A percentile compares a stretch with the other conserved stretches of the same genome.
These are phyloP conservation scores for Hippoglossus stenolepis DNA, from an alignment of 2,113 vertebrate genomes.

Conservation along the genomic window DNA sequence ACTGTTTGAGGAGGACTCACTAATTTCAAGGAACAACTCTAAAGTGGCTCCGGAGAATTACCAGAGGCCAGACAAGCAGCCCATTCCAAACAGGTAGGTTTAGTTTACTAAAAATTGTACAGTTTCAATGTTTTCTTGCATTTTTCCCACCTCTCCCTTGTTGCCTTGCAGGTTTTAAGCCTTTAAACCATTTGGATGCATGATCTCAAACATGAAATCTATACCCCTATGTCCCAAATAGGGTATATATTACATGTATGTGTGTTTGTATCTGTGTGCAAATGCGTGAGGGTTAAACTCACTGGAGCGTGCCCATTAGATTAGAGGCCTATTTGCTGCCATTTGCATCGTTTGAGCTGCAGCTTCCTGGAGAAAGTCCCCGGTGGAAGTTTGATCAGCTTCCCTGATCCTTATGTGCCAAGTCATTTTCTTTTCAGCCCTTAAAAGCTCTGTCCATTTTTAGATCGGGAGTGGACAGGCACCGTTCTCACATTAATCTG, in stretches of 20 bases:
- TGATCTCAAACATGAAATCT: background rate
- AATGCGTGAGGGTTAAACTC: conserved; percentile 24
- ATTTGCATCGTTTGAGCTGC: conserved; percentile 59
- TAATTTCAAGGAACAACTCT: too few relatives aligned
- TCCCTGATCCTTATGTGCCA: conserved; percentile 30
- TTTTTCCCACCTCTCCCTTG: too few relatives aligned
- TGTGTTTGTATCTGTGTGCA: background rate
- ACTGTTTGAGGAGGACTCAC: too few relatives aligned
- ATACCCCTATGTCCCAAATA: background rate
- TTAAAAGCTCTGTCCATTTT: conserved; percentile 30
- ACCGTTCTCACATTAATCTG: background rate
- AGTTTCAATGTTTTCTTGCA: too few relatives aligned
- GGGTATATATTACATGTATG: background rate
- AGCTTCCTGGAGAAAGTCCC: conserved; percentile 61
- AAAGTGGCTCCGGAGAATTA: too few relatives aligned
- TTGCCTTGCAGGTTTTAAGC: too few relatives aligned
- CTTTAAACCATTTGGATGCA: too few relatives aligned
- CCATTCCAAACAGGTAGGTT: too few relatives aligned
- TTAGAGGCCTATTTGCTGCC: conserved; percentile 37
- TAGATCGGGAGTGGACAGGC: conserved; percentile 1
- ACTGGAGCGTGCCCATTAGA: conserved; percentile 16
- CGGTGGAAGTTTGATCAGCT: conserved; percentile 42
- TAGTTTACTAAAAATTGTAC: too few relatives aligned
- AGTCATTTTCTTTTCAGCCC: conserved; percentile 11
- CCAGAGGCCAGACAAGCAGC: too few relatives aligned